Evolutionary conservation across 2,113 vertebrate species (phyloP).

Genomic region (Hippoglossus stenolepis): DNA sequence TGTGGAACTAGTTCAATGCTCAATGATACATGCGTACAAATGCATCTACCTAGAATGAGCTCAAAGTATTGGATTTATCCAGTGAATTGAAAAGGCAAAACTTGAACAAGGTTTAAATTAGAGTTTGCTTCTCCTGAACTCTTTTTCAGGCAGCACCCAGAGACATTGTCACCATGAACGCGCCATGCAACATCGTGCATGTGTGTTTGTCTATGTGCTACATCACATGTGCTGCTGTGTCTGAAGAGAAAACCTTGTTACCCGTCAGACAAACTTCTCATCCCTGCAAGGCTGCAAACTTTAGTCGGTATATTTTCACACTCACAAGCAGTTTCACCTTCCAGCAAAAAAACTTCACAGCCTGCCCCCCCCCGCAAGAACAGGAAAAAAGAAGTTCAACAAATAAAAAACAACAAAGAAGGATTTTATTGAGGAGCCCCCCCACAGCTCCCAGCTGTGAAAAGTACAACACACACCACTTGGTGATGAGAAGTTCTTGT

Average conservation of each 20-base stretch:
- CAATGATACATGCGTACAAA: neutral
- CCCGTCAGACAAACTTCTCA: constrained; percentile 39
- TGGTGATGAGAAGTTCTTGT: too few species aligned
- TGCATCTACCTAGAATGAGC: neutral
- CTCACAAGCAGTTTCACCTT: constrained; percentile 19
- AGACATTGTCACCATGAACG: too few species aligned
- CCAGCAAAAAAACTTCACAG: neutral
- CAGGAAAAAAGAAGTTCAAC: neutral
- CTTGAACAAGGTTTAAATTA: neutral
- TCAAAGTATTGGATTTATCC: neutral
- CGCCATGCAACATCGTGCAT: neutral
- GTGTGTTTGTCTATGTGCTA: neutral
- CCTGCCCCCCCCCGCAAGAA: neutral
- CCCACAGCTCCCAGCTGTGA: constrained; percentile 19
- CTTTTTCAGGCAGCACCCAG: neutral
- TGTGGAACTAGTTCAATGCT: too few species aligned
- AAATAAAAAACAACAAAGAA: neutral
- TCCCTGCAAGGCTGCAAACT: constrained; percentile 45
- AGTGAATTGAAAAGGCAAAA: neutral
- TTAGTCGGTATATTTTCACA: constrained; percentile 24
- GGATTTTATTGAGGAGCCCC: neutral
- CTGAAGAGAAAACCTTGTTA: constrained; percentile 37
- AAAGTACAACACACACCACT: too few species aligned
- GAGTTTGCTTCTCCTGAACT: neutral
- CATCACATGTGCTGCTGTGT: constrained; percentile 1